Base-by-base conservation (phyloP, 2,113 vertebrate species). In the Dasyprocta punctata region DNA sequence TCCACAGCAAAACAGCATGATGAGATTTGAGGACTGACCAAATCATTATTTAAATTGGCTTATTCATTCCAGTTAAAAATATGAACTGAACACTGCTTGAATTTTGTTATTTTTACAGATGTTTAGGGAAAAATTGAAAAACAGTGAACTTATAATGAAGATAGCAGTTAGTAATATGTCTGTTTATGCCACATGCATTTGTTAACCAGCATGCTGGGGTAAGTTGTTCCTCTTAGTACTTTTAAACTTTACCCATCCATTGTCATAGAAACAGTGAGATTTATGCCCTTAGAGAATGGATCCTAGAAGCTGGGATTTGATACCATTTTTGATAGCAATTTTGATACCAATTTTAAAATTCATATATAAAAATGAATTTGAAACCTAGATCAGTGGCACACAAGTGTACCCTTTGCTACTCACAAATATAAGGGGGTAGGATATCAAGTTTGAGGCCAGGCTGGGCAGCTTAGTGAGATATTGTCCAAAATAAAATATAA, bases 31-130 rank as follows among this genome's bases (percentile, higher is more conserved):
- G 78, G 47, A 80, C 47, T 71, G n/a, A 91, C 65, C 41, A 71
- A 63, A 77, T 49, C 22, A 61, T 26, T 65, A 38, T 19, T 84
- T 77, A 81, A 58, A 80, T 36, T 24, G 14, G 67, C n/a, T n/a
- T 91, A 54, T 75, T 88, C 56, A 56, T 80, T 47, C 26, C 87
- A 95, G 67, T 63, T 75, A 58, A 75, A 94, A 93, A 47, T 86
- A 9, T 75, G 63, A 96, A 85, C 77, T 78, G 67, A 86, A 82
- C 44, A 60, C 75, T 61, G 41, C 77, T 88, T 93, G 58, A 91
- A 71, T 90, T 85, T 88, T 69, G 61, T 60, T 85, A 56, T 58
- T 91, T 93, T 69, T 33, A 54, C 33, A 86, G 30, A n/a, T 41
- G 5, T 81, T 94, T 44, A 89, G 44, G 44, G 78, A 89, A 77